Base-by-base conservation (phyloP, 2,888 invertebrate species). In the Isotomurus palustris region DNA sequence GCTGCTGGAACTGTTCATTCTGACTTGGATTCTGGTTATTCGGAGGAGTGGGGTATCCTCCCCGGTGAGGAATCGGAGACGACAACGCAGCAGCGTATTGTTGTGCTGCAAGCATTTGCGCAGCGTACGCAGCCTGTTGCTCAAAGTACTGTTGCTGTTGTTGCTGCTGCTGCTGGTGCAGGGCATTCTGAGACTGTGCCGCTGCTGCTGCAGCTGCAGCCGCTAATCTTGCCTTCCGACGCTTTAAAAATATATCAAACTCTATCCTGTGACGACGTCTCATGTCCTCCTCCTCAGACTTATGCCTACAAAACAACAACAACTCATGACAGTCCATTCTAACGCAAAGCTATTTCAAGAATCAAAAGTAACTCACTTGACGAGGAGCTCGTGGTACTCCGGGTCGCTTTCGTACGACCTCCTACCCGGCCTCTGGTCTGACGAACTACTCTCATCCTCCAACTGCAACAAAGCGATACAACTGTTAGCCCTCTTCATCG, bases 281-380 rank as follows among this genome's bases (percentile, higher is more conserved):
- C 66, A 82, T 72, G 60, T 80, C 79, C 68, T 80, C 80, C 61
- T 80, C 71, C 72, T 82, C 82, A 66, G 77, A 75, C 71, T 80
- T 79, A 71, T 82, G 82, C 68, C 74, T 73, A 56, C 50, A 61
- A 48, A 29, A 41, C 2, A 54, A 59, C 32, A n/a, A 29, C 43
- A 24, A 40, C 25, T 43, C 32, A 50, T 44, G 41, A 43, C 40
- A 40, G 28, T 10, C 24, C 10, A 38, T 17, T 38, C 19, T 24
- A 28, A 17, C 19, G n/a, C 14, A 38, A 38, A 4, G 38, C 38
- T 10, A 10, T 32, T 14, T 50, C 3, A 10, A 36, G 5, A 35
- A n/a, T 36, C n/a, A 44, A 47, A 24, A 14, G 14, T 24, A 3
- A 4, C 53, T 49, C 62, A 69, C 69, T 66, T 58, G 52, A 63